Conservation (phyloP, 2,888 invertebrate species). For the Andrena haemorrhoa region DNA sequence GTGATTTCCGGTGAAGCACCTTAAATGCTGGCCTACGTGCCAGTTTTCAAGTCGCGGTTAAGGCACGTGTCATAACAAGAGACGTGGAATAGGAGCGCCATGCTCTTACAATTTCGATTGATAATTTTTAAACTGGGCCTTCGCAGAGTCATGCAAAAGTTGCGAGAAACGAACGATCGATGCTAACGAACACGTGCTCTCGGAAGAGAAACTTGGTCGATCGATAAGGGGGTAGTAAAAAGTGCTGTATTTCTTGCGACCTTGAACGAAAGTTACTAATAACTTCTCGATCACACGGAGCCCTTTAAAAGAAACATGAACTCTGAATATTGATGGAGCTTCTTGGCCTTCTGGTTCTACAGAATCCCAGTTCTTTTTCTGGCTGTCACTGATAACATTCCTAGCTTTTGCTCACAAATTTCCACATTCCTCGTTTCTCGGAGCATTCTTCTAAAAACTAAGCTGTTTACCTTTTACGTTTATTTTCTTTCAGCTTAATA, state of each 20-base stretch:
- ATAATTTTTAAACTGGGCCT: neutral
- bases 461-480: too few relatives aligned
- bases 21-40: slow-evolving; percentile 44
- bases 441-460: too few relatives aligned
- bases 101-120: neutral
- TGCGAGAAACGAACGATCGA: slow-evolving; percentile 11
- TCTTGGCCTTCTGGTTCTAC: neutral
- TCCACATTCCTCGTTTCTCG: too few relatives aligned
- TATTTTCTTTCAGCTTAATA: too few relatives aligned
- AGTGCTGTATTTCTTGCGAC: neutral
- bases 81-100: neutral
- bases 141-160: neutral
- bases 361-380: neutral
- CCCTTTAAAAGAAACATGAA: neutral
- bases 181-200: slow-evolving; percentile 25
- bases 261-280: slow-evolving; percentile 12
- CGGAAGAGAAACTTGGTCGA: slow-evolving; percentile 24
- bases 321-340: neutral
- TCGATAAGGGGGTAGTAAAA: slow-evolving; percentile 35
- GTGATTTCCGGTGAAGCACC: slow-evolving; percentile 56
- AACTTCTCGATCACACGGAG: neutral
- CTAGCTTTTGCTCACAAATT: too few relatives aligned
- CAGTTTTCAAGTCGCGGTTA: slow-evolving; percentile 28
- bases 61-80: slow-evolving; percentile 24
- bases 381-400: too few relatives aligned